Percentiles rank a stretch among this genome's conserved stretches.
Evolutionary conservation across 2,888 invertebrate species (phyloP).

Genomic region (Xanthorhoe spadicearia): DNA sequence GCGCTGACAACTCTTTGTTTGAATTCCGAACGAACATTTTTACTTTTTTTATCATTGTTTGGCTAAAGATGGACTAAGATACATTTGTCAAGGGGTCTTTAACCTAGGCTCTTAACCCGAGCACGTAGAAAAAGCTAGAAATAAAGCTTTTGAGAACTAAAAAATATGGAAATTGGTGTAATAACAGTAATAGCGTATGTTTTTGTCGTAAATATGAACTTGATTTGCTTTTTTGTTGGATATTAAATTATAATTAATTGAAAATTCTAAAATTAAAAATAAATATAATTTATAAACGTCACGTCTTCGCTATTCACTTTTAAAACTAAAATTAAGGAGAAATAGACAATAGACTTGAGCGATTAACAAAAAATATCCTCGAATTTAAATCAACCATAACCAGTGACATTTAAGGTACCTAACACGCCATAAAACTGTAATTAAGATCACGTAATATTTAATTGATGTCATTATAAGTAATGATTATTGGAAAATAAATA

Average conservation of each 20-base stretch:
- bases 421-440: constrained; percentile 31
- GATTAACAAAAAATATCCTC: constrained; percentile 25
- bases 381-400: constrained; percentile 23
- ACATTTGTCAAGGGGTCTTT: constrained; percentile 69
- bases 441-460: constrained; percentile 21
- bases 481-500: constrained; percentile 9
- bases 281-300: too few relatives aligned
- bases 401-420: constrained; percentile 23
- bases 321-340: too few relatives aligned
- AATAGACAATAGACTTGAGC: constrained; percentile 16
- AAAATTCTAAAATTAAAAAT: background rate
- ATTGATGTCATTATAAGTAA: constrained; percentile 4
- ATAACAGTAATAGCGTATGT: background rate
- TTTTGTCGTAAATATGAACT: background rate
- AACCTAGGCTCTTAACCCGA: constrained; percentile 51
- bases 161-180: constrained; percentile 15
- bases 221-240: background rate
- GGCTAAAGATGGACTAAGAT: constrained; percentile 50
- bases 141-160: constrained; percentile 32
- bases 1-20: constrained; percentile 75
- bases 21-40: constrained; percentile 60
- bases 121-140: constrained; percentile 19
- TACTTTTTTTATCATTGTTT: constrained; percentile 70
- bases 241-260: background rate
- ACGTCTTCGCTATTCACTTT: too few relatives aligned